These are phyloP conservation scores for Sphinx pinastri DNA, from an alignment of 2,888 invertebrate genomes.

Conservation along the genomic window DNA sequence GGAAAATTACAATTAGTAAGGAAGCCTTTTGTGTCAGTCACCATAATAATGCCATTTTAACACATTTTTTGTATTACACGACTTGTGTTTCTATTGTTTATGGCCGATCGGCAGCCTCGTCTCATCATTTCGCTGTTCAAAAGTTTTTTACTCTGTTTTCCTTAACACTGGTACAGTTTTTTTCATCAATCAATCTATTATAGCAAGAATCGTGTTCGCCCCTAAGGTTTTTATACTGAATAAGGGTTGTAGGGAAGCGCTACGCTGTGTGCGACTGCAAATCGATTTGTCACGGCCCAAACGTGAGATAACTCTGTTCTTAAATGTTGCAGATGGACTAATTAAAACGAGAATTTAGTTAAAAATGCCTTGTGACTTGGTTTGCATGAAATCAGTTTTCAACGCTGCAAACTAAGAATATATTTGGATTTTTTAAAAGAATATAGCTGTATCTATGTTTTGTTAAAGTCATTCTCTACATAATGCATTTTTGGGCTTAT, in stretches of 20 bases:
- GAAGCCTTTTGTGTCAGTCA: too few species aligned
- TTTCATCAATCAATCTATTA: not conserved
- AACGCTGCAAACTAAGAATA: not conserved
- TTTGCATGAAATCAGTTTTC: constrained; percentile 10
- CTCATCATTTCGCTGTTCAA: too few species aligned
- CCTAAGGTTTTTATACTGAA: not conserved
- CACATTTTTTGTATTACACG: too few species aligned
- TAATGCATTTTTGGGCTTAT: not conserved
- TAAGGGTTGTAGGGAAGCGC: constrained; percentile 7
- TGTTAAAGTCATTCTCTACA: not conserved
- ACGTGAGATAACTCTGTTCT: constrained; percentile 8
- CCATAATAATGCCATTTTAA: too few species aligned
- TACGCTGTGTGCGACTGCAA: constrained; percentile 8
- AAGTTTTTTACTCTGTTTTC: too few species aligned
- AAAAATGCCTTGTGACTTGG: not conserved
- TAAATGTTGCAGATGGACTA: constrained; percentile 16
- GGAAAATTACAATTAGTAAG: too few species aligned
- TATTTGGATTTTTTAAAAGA: not conserved
- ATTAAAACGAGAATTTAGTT: constrained; percentile 7
- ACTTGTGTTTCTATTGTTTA: too few species aligned
- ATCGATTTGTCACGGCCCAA: constrained; percentile 2
- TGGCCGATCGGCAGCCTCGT: too few species aligned
- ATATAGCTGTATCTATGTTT: not conserved
- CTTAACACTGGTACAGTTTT: too few species aligned
- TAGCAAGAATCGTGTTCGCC: not conserved